Percentiles rank a stretch among this genome's conserved stretches.
Evolutionary conservation across 2,797 vertebrate species (phyloP).

Genomic region (Alfaro cultratus): DNA sequence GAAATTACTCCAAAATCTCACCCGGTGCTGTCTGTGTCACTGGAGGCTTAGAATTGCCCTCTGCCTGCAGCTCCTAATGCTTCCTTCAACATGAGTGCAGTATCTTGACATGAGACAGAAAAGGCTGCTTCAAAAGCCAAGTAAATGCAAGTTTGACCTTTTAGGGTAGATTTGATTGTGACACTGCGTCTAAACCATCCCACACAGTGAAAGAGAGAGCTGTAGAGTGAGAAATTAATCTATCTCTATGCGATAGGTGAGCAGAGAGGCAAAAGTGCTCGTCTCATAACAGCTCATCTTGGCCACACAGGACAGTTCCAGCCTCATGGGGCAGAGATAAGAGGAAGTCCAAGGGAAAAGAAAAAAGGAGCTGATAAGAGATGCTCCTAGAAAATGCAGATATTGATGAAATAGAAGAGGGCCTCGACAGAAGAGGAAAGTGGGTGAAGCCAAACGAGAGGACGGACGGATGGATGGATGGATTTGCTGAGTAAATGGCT

Average conservation of each 20-base stretch:
- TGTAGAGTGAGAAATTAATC: slow-evolving; percentile 24
- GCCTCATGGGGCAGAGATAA: slow-evolving; percentile 50
- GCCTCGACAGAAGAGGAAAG: slow-evolving; percentile 27
- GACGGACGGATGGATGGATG: slow-evolving; percentile 50
- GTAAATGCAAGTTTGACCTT: slow-evolving; percentile 54
- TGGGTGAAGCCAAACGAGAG: slow-evolving; percentile 21
- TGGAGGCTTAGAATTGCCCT: slow-evolving; percentile 25
- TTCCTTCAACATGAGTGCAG: slow-evolving; percentile 29
- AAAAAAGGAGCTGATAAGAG: slow-evolving; percentile 52
- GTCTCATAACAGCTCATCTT: slow-evolving; percentile 48
- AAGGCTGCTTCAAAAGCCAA: slow-evolving; percentile 27
- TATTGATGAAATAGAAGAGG: slow-evolving; percentile 53
- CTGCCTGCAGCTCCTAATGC: slow-evolving; percentile 52
- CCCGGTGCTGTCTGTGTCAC: slow-evolving; percentile 2
- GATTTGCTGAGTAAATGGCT: slow-evolving; percentile 58
- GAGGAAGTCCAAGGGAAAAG: slow-evolving; percentile 19
- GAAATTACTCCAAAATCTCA: background rate
- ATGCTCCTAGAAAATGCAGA: slow-evolving; percentile 46
- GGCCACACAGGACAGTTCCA: slow-evolving; percentile 50
- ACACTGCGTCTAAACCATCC: slow-evolving; percentile 27
- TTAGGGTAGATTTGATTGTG: slow-evolving; percentile 45
- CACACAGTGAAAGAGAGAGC: slow-evolving; percentile 23
- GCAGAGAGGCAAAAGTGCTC: slow-evolving; percentile 36
- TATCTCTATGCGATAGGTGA: slow-evolving; percentile 34
- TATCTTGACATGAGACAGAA: slow-evolving; percentile 24